A percentile compares a stretch with the other conserved stretches of the same genome.
Conservation (phyloP, 2,888 invertebrate species). For the Pycnomerus fuliginosus region DNA sequence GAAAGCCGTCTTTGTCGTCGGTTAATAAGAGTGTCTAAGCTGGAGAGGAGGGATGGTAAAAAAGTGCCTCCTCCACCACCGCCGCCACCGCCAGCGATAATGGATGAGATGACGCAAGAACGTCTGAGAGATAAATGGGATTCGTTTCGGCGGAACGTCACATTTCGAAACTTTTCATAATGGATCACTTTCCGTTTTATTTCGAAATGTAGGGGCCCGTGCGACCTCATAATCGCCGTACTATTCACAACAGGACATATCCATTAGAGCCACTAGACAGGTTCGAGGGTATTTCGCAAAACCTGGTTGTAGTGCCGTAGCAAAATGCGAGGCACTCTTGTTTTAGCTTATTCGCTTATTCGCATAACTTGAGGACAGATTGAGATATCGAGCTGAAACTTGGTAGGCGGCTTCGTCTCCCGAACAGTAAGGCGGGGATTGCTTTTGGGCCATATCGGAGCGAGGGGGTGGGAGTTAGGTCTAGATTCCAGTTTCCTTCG, state of each 20-base stretch:
- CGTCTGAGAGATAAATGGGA: slow-evolving; percentile 28
- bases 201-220: slow-evolving; percentile 5
- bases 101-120: slow-evolving; percentile 21
- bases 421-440: no score
- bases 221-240: neutral
- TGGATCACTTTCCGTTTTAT: slow-evolving; percentile 36
- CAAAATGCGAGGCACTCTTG: no score
- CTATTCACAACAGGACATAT: slow-evolving; percentile 14
- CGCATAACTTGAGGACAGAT: no score
- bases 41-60: slow-evolving; percentile 3
- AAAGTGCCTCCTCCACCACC: slow-evolving; percentile 1
- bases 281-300: no score
- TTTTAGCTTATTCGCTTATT: no score
- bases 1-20: slow-evolving; percentile 20
- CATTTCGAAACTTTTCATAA: slow-evolving; percentile 35
- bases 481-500: no score
- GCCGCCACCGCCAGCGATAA: slow-evolving; percentile 15
- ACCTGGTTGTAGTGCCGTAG: no score
- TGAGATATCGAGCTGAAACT: no score
- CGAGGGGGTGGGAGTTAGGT: no score
- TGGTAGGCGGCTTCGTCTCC: no score
- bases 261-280: no score
- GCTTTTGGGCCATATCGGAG: no score
- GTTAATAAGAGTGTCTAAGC: slow-evolving; percentile 30
- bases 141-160: slow-evolving; percentile 29